These are phyloP conservation scores for Okapia johnstoni DNA, from an alignment of 2,113 vertebrate species.

Conservation along the genomic window DNA sequence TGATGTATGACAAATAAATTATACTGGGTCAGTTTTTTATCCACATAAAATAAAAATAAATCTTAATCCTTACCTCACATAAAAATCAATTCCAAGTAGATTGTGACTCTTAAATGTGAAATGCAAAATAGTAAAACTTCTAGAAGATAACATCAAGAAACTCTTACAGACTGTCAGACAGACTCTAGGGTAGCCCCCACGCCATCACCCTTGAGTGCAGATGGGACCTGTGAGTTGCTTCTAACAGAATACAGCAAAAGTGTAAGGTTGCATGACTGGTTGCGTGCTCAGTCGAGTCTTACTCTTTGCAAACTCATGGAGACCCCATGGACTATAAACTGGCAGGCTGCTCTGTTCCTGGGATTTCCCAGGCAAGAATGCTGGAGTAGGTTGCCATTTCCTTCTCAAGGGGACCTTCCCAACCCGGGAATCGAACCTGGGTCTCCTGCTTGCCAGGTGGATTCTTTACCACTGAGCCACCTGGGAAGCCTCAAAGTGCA, in stretches of 20 bases:
- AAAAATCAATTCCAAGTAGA: slow-evolving; percentile 32
- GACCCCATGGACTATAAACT: background rate
- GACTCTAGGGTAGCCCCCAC: accelerated
- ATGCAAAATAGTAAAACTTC: background rate
- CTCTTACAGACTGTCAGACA: background rate
- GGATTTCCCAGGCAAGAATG: background rate
- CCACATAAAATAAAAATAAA: slow-evolving; percentile 12
- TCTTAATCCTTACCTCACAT: background rate
- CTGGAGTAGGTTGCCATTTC: background rate
- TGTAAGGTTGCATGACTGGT: background rate
- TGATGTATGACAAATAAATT: background rate
- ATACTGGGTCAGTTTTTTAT: background rate
- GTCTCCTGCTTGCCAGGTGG: background rate
- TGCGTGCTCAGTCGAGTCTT: background rate
- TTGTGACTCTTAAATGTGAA: background rate
- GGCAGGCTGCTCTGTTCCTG: background rate
- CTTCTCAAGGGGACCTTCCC: background rate
- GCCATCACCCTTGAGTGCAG: background rate
- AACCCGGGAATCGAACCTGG: background rate
- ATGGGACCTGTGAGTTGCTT: background rate
- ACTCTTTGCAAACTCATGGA: background rate
- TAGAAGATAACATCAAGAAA: background rate
- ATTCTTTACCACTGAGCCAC: background rate
- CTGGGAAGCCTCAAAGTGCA: background rate
- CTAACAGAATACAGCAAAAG: background rate